A percentile compares a stretch with the other conserved stretches of the same genome.
Evolutionary conservation across 2,113 vertebrate genomes (phyloP).

Genomic region (Melanerpes aurifrons): DNA sequence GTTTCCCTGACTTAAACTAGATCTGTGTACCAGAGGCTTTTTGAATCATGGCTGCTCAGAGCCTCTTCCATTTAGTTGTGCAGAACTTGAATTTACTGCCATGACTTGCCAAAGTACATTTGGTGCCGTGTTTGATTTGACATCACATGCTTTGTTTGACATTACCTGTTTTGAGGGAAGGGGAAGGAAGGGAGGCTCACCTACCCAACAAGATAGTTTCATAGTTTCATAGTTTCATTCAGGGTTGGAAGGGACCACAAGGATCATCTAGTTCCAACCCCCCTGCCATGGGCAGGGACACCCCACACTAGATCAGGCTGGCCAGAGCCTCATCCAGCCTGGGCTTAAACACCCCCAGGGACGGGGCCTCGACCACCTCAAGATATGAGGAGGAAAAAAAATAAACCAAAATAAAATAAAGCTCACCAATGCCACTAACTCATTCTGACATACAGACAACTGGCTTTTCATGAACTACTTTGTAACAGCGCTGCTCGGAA

Average conservation of each 20-base stretch:
- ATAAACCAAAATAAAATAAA: constrained; percentile 1
- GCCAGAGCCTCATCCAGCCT: too few species aligned
- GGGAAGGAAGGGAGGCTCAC: background rate
- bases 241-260: too few species aligned
- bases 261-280: too few species aligned
- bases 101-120: background rate
- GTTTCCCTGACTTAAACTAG: background rate
- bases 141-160: background rate
- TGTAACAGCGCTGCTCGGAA: background rate
- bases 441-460: background rate
- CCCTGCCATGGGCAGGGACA: too few species aligned
- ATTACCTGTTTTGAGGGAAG: background rate
- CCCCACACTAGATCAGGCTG: too few species aligned
- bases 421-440: background rate
- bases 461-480: background rate
- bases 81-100: background rate
- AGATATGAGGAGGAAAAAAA: background rate
- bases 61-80: background rate
- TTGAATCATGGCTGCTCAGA: background rate
- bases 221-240: too few species aligned
- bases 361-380: too few species aligned
- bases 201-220: background rate
- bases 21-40: background rate
- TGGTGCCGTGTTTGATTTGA: background rate
- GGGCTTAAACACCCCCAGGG: too few species aligned